A percentile compares a stretch with the other conserved stretches of the same genome.
Evolutionary conservation across 1,140 invertebrate species (phyloP).

Genomic region (Lithobius niger): DNA sequence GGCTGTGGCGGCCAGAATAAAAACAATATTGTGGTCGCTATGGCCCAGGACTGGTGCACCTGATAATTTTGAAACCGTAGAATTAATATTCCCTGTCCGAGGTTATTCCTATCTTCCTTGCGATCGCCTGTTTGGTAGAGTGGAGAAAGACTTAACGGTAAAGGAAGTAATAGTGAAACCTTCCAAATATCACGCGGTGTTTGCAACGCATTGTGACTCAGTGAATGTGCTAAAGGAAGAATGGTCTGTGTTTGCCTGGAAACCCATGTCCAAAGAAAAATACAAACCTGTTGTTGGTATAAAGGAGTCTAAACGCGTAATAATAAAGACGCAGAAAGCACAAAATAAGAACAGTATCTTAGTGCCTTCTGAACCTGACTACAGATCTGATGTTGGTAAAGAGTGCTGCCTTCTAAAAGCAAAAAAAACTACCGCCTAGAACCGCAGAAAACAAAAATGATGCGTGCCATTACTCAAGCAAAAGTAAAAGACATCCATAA

Average conservation of each 20-base stretch:
- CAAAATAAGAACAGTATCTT: background rate
- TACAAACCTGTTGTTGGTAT: background rate
- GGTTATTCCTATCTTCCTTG: background rate
- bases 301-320: background rate
- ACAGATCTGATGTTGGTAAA: background rate
- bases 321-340: background rate
- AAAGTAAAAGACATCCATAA: background rate
- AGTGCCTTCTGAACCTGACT: background rate
- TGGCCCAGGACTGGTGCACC: background rate
- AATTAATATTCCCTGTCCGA: background rate
- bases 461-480: background rate
- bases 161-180: background rate
- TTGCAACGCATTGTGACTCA: no score
- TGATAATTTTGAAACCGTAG: background rate
- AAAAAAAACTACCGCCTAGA: background rate
- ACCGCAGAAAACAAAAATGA: background rate
- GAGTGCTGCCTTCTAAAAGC: background rate
- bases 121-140: background rate
- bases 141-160: background rate
- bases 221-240: background rate
- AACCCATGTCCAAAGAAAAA: background rate
- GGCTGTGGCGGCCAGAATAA: slow-evolving; percentile 14
- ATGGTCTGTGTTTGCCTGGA: background rate
- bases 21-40: slow-evolving; percentile 1
- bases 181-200: background rate